Conservation (phyloP, 1,140 invertebrate genomes). For the Rhyzopertha dominica region DNA sequence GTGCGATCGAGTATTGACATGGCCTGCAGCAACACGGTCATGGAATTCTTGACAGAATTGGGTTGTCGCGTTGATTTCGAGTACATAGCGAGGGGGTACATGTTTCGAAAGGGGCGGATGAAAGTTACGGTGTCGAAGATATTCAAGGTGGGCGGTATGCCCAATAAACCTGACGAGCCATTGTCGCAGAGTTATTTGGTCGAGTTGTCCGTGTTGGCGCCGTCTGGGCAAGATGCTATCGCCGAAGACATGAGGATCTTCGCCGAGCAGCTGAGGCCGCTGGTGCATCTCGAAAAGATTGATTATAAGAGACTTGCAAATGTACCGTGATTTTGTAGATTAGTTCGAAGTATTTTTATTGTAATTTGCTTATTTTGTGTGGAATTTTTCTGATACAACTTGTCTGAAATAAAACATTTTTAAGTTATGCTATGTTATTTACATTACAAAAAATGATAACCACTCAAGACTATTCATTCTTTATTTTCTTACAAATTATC, state of each 20-base stretch:
- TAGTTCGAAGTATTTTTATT: too few species aligned
- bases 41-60: slow-evolving; percentile 88
- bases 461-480: too few species aligned
- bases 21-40: slow-evolving; percentile 79
- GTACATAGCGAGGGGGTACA: slow-evolving; percentile 88
- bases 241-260: slow-evolving; percentile 94
- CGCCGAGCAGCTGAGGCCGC: slow-evolving; percentile 89
- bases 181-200: slow-evolving; percentile 91
- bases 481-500: too few species aligned
- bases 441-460: too few species aligned
- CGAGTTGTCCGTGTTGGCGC: slow-evolving; percentile 87
- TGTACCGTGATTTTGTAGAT: slow-evolving; percentile 52
- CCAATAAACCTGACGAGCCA: slow-evolving; percentile 64
- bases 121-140: slow-evolving; percentile 95
- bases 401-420: too few species aligned
- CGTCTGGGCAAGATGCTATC: slow-evolving; percentile 87
- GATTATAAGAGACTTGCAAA: slow-evolving; percentile 76
- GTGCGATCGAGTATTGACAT: slow-evolving; percentile 89
- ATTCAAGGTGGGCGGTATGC: slow-evolving; percentile 71
- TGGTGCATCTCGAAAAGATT: slow-evolving; percentile 86
- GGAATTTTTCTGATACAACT: too few species aligned
- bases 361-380: too few species aligned
- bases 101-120: slow-evolving; percentile 95
- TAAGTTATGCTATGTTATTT: too few species aligned
- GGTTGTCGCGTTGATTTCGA: slow-evolving; percentile 90